phyloP scores from a whole-genome alignment of 2,888 invertebrate genomes.

The Acleris laterana region DNA sequence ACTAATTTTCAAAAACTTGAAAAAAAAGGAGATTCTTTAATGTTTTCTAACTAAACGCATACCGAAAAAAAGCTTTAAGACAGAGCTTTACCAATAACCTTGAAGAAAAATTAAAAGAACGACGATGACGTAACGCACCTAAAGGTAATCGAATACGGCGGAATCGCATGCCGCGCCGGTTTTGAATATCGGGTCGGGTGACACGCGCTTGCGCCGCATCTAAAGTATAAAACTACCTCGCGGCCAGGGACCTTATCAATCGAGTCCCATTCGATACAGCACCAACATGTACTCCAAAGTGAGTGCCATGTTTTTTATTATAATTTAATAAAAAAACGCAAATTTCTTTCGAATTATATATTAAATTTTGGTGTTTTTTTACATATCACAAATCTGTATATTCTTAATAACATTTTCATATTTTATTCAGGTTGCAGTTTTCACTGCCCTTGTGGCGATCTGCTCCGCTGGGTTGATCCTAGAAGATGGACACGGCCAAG shows the following conservation, averaged over 20 bases:
- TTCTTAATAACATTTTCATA: background rate
- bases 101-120: constrained; percentile 67
- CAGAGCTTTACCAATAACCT: constrained; percentile 66
- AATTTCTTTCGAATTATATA: background rate
- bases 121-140: constrained; percentile 70
- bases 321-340: background rate
- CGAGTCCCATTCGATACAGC: constrained; percentile 62
- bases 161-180: constrained; percentile 77
- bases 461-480: constrained; percentile 74
- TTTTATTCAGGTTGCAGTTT: constrained; percentile 66
- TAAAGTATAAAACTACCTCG: constrained; percentile 76
- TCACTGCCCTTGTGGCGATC: constrained; percentile 71
- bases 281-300: constrained; percentile 79
- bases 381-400: background rate
- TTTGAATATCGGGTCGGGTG: constrained; percentile 69
- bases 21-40: too few relatives aligned
- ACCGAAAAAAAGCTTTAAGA: constrained; percentile 40
- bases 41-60: too few relatives aligned
- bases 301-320: constrained; percentile 45
- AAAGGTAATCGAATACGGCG: constrained; percentile 71
- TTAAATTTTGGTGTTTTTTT: background rate
- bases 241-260: constrained; percentile 67
- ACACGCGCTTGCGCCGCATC: constrained; percentile 57
- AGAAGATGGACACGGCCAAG: constrained; percentile 62
- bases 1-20: too few relatives aligned